Base-by-base conservation (phyloP, 2,797 vertebrate genomes). In the Gadopsis marmoratus region DNA sequence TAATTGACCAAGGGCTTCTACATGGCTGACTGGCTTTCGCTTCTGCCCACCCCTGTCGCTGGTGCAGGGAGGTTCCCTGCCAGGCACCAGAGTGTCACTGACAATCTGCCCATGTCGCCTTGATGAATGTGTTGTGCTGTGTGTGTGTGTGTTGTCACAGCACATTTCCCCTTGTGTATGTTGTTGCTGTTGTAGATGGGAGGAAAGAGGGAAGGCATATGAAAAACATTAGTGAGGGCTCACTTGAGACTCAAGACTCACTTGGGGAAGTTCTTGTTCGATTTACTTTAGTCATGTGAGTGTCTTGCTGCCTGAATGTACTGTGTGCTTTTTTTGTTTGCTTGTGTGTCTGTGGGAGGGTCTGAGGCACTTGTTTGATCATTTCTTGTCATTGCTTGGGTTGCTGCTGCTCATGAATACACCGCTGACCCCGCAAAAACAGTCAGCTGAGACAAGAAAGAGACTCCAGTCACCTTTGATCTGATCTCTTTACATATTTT, bases 101-200 rank as follows among this genome's bases (percentile, higher is more conserved):
- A 92, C 88, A 93, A 93, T 94, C 90, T 94, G 91, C 86, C 89
- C 89, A 88, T 88, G 90, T 88, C 76, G 75, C 64, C 79, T 86
- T 93, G 92, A 93, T 93, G 90, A 90, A 86, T 91, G 88, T 85
- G 84, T 88, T 76, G 74, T 62, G 39, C 10, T 72, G 58, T 80
- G 65, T 48, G 17, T 63, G 33, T 51, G 69, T 17, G 51, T 31
- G 71, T 83, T 86, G 84, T 87, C 84, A 76, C 73, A 71, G 82
- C 71, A 72, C 60, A 86, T 86, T 87, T 86, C 75, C 89, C 75
- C 74, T 21, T 50, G 48, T 82, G 81, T 82, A 76, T 75, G 78
- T 58, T 78, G 78, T 76, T 81, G 74, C 61, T 86, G 71, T 76
- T 83, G 79, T 41, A 64, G 76, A 81, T 65, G 68, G 83, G 62